Base-by-base conservation (phyloP, 1,140 invertebrate genomes). In the Dreissena rostriformis region DNA sequence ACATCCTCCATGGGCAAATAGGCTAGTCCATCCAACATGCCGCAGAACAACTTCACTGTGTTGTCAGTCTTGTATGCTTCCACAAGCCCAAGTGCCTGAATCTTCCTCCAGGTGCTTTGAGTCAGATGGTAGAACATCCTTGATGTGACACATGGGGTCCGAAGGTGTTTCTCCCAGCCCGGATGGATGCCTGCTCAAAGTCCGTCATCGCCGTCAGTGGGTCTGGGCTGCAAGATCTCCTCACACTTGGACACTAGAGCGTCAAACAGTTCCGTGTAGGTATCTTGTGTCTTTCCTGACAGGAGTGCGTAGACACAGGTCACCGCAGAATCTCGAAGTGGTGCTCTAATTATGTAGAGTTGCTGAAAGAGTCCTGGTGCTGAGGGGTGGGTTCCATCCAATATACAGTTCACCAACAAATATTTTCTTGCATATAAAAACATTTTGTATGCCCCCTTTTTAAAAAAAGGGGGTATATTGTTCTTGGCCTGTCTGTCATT, bases 21-120 rank as follows among this genome's bases (percentile, higher is more conserved):
- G n/a, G 78, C 81, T 24, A 83, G 57, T 24, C 24, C 68, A 75
- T 86, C 79, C n/a, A 86, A 51, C 67, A 84, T 71, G 19, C 80
- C 80, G 72, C 80, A 77, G 70, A 77, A 86, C 22, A 76, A 49
- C 51, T 61, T 22, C 28, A 83, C 49, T 15, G 75, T 66, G n/a
- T 76, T 55, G 24, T 63, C 49, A 26, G 57, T 63, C 65, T 71
- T 74, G 63, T 83, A 83, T 53, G 24, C 28, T 24, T 66, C 63
- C 15, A 28, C 65, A 10, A 76, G 26, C n/a, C 0, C 72, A 24
- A 76, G 72, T 1, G 49, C 26, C 39, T 83, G 81, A 22, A 76
- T 39, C 26, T 67, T 76, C 61, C 81, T 75, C 39, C 39, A 51
- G 19, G 52, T 61, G 57, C 22, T 61, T 24, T 61, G 57, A n/a